Conservation (phyloP, 2,888 invertebrate genomes). For the Hirtodrosophila trivittata region DNA sequence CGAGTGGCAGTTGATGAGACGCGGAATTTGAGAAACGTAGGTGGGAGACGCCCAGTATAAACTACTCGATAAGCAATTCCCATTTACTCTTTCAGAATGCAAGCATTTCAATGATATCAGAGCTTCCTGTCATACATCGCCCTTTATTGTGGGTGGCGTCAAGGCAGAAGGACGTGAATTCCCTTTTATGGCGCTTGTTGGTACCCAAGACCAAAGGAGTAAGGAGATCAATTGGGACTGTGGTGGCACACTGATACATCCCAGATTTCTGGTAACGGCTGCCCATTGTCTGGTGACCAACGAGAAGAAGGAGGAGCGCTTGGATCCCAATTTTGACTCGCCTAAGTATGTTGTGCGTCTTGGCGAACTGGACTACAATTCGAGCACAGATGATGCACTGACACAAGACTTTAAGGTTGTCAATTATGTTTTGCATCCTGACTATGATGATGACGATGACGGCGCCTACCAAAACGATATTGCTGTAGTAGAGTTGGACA, state of each 20-base stretch:
- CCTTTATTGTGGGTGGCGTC: constrained; percentile 68
- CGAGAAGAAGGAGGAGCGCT: constrained; percentile 56
- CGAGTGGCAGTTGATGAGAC: constrained; percentile 6
- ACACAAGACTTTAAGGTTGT: constrained; percentile 78
- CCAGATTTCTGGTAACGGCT: constrained; percentile 86
- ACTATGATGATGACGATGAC: constrained; percentile 80
- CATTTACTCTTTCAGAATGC: constrained; percentile 42
- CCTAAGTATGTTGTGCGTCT: constrained; percentile 77
- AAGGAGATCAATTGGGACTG: constrained; percentile 83
- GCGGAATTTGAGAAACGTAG: constrained; percentile 55
- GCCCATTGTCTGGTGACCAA: constrained; percentile 85
- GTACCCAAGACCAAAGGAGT: constrained; percentile 28
- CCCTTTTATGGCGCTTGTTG: constrained; percentile 81
- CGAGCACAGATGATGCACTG: constrained; percentile 70
- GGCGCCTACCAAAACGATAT: constrained; percentile 85
- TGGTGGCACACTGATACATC: constrained; percentile 86
- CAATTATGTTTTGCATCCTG: constrained; percentile 82
- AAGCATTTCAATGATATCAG: constrained; percentile 49
- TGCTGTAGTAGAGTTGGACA: constrained; percentile 84
- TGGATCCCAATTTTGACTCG: constrained; percentile 60
- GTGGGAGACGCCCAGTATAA: no score
- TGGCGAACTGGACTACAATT: constrained; percentile 81
- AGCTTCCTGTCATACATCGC: constrained; percentile 45
- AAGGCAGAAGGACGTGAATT: constrained; percentile 75
- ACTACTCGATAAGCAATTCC: background rate